Conservation (phyloP, 2,888 invertebrate species). For the Apodemia hepburni region DNA sequence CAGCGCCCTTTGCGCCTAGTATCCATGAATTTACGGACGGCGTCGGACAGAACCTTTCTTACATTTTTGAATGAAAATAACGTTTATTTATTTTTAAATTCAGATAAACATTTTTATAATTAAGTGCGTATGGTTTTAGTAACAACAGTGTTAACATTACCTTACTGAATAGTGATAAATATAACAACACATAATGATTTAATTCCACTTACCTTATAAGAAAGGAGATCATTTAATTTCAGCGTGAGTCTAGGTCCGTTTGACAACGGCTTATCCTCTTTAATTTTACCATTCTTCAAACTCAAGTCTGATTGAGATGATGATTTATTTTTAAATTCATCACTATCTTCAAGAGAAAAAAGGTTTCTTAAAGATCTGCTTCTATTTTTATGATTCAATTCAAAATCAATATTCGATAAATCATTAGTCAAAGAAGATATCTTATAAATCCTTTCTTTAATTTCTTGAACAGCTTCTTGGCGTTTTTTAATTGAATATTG, state of each 20-base stretch:
- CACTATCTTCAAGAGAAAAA: constrained; percentile 54
- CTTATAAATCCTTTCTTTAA: constrained; percentile 68
- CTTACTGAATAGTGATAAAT: no score
- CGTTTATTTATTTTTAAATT: no score
- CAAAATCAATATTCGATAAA: constrained; percentile 42
- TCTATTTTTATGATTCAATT: constrained; percentile 45
- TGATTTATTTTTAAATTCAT: constrained; percentile 44
- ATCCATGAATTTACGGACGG: no score
- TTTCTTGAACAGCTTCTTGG: constrained; percentile 80
- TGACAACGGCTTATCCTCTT: constrained; percentile 51
- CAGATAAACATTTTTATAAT: no score
- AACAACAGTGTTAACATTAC: no score
- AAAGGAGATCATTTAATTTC: constrained; percentile 70
- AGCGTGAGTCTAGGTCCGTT: constrained; percentile 64
- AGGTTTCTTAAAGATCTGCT: constrained; percentile 58
- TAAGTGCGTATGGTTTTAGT: no score
- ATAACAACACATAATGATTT: neutral
- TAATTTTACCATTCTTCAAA: constrained; percentile 54
- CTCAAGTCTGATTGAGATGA: constrained; percentile 49
- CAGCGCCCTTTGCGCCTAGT: no score
- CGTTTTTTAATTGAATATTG: constrained; percentile 87
- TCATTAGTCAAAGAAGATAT: constrained; percentile 59
- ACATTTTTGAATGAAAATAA: no score
- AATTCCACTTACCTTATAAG: constrained; percentile 57
- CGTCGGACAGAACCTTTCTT: no score